Evolutionary conservation across 2,797 vertebrate species (phyloP).

Genomic region (Cephalopachus bancanus): DNA sequence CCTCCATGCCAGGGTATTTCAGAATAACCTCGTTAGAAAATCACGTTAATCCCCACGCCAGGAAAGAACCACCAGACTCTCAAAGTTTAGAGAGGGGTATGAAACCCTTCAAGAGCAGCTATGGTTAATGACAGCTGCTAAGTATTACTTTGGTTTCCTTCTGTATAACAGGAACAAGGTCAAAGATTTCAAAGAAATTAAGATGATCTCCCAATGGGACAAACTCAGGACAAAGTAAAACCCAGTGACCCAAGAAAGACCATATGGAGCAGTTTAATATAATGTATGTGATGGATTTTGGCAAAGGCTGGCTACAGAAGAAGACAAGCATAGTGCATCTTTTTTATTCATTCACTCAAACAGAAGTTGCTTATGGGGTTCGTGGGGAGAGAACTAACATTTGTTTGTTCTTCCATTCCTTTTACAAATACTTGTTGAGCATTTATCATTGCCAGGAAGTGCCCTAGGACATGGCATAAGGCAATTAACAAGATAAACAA

Average conservation of each 20-base stretch:
- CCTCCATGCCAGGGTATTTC: neutral
- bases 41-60: neutral
- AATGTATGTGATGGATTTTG: neutral
- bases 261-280: constrained; percentile 28
- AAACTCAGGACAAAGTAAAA: constrained; percentile 45
- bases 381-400: neutral
- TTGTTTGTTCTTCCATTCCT: constrained; percentile 48
- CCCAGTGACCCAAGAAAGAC: neutral
- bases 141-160: constrained; percentile 18
- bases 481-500: constrained; percentile 55
- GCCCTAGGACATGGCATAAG: neutral
- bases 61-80: neutral
- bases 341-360: constrained; percentile 48
- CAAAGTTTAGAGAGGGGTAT: neutral
- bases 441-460: neutral
- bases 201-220: neutral
- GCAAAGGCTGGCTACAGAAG: neutral
- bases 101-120: neutral
- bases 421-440: constrained; percentile 57
- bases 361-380: constrained; percentile 35
- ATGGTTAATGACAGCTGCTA: neutral
- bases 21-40: neutral
- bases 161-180: constrained; percentile 13
- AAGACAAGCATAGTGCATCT: neutral
- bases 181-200: constrained; percentile 54